phyloP scores from a whole-genome alignment of 2,888 invertebrate species.

The Tuberolachnus salignus region DNA sequence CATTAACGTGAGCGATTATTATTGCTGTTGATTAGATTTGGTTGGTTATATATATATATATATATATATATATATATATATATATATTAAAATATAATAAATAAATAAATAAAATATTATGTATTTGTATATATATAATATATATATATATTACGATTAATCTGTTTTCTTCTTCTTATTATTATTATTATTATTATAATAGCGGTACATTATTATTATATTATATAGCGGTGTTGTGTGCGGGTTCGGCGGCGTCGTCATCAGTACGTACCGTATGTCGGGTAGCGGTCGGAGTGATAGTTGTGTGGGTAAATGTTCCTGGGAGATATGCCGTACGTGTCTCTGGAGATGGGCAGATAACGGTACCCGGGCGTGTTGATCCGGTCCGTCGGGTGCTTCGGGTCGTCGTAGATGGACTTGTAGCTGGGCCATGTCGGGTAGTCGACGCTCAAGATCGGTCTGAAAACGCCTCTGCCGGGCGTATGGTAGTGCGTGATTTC shows the following conservation, averaged over 20 bases:
- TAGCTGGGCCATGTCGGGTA: slow-evolving; percentile 76
- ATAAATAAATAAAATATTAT: background rate
- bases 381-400: slow-evolving; percentile 79
- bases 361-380: slow-evolving; percentile 88
- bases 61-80: background rate
- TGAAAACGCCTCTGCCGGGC: slow-evolving; percentile 66
- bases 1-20: too few species aligned
- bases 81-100: background rate
- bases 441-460: slow-evolving; percentile 71
- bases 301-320: slow-evolving; percentile 86
- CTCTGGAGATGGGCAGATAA: slow-evolving; percentile 88
- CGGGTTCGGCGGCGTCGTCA: slow-evolving; percentile 48
- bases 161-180: too few species aligned
- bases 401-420: slow-evolving; percentile 89
- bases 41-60: background rate
- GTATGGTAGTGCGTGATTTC: slow-evolving; percentile 65
- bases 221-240: slow-evolving; percentile 41
- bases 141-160: too few species aligned
- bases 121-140: too few species aligned
- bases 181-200: slow-evolving; percentile 38
- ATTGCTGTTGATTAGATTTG: too few species aligned
- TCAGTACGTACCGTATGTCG: slow-evolving; percentile 78
- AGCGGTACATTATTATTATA: slow-evolving; percentile 41
- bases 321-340: slow-evolving; percentile 87
- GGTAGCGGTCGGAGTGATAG: slow-evolving; percentile 73